Conservation (phyloP, 2,888 invertebrate species). For the Cecidostiba fungosa region DNA sequence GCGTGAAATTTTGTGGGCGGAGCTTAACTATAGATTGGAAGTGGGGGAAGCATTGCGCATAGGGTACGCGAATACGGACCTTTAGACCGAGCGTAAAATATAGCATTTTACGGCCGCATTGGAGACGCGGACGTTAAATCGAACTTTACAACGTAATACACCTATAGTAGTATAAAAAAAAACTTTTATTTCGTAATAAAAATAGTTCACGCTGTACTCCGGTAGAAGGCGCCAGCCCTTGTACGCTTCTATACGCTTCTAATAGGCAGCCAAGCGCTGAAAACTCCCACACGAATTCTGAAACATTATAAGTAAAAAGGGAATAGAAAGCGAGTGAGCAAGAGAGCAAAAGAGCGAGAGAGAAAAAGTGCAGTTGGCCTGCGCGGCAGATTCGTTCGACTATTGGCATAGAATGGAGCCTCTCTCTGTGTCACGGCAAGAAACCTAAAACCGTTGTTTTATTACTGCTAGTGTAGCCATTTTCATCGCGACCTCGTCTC, state of each 20-base stretch:
- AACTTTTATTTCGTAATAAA: neutral
- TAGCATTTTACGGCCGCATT: too few relatives aligned
- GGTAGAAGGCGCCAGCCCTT: neutral
- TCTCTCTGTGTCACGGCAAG: neutral
- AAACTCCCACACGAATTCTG: neutral
- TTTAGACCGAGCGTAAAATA: too few relatives aligned
- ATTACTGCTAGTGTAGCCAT: neutral
- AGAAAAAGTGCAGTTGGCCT: neutral
- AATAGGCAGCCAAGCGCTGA: neutral
- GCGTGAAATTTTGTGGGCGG: too few relatives aligned
- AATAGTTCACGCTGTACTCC: neutral
- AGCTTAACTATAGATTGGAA: too few relatives aligned
- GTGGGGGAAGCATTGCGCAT: too few relatives aligned
- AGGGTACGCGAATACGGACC: too few relatives aligned
- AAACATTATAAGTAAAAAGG: too few relatives aligned
- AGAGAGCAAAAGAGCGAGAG: too few relatives aligned
- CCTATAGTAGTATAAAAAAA: neutral
- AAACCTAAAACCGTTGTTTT: too few relatives aligned
- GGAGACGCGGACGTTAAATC: neutral
- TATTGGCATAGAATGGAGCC: neutral
- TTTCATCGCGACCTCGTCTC: neutral
- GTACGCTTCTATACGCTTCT: neutral
- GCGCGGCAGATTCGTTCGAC: neutral
- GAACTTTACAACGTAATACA: neutral
- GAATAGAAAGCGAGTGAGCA: neutral